Evolutionary conservation across 2,888 invertebrate genomes (phyloP), one percentile per base, ranked within the genome.

Genomic region (Caenorhabditis afra): DNA sequence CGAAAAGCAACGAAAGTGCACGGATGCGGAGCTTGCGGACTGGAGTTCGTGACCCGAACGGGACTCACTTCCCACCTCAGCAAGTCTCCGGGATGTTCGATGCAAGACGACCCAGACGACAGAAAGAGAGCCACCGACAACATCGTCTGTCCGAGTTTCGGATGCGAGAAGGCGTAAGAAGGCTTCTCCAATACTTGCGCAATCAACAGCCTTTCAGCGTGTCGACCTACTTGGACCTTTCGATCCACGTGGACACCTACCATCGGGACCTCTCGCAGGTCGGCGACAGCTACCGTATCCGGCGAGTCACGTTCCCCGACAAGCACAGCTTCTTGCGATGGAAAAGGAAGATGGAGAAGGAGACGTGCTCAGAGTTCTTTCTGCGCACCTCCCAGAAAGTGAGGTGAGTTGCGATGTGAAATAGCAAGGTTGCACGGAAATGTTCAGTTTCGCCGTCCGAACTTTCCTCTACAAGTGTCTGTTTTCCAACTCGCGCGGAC

Each of bases 201-300:
- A 52, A 44, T 8, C 2, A 10, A 16, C 37, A 7, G n/a, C 7
- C 18, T 75, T 64, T 37, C 39, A 78, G 78, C n/a, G 65, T 81
- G 11, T 12, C 44, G 3, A 83, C 82, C 4, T 83, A 83, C 55
- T 50, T 83, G 44, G 82, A 83, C 44, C 62, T 83, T 12, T 79
- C 82, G 12, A 75, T 70, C 1, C 82, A 83, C 35, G 79, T 78
- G 5, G 76, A 81, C 53, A 62, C 71, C 5, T 18, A 20, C 7
- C 82, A 83, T 52, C n/a, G 76, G 39, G 70, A 76, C 29, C 47
- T 79, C 23, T 59, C 68, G 4, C 50, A 44, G 5, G 35, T 35
- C 0, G 12, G 52, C 1, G 58, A 74, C 18, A 20, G 50, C 14
- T 79, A 64, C 39, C 37, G 64, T 45, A 74, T 73, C 18, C 45